Evolutionary conservation across 1,140 invertebrate species (phyloP).

Genomic region (Microplitis mediator): DNA sequence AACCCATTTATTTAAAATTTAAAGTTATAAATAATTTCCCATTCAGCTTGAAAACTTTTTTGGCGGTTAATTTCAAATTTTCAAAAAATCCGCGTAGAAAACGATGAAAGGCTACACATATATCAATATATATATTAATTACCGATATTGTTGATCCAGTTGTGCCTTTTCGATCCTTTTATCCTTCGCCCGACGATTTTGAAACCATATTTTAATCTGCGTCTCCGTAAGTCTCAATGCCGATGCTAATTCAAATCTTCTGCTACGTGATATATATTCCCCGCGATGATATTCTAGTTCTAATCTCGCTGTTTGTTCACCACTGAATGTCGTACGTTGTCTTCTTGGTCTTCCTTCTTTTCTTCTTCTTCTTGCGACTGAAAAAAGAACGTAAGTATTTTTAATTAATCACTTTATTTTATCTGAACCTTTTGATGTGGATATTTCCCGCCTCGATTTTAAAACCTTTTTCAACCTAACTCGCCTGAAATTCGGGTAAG

Average conservation of each 20-base stretch:
- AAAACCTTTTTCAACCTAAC: too few species aligned
- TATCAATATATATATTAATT: constrained; percentile 18
- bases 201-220: constrained; percentile 97
- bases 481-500: too few species aligned
- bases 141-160: constrained; percentile 93
- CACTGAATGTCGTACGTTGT: constrained; percentile 93
- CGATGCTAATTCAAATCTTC: constrained; percentile 86
- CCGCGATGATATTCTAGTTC: constrained; percentile 89
- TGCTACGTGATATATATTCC: constrained; percentile 88
- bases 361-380: constrained; percentile 83
- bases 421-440: too few species aligned
- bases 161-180: constrained; percentile 96
- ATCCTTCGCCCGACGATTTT: constrained; percentile 93
- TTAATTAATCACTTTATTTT: not conserved
- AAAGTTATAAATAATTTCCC: not conserved
- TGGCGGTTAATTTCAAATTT: too few species aligned
- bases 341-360: constrained; percentile 84
- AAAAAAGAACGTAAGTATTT: constrained; percentile 10
- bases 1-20: too few species aligned
- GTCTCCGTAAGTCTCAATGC: constrained; percentile 85
- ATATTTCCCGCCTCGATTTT: too few species aligned
- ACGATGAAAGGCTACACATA: not conserved
- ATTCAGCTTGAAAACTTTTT: too few species aligned
- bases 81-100: not conserved
- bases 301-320: constrained; percentile 87